Base-by-base conservation (phyloP, 1,140 invertebrate species). In the Coenobita brevimanus region DNA sequence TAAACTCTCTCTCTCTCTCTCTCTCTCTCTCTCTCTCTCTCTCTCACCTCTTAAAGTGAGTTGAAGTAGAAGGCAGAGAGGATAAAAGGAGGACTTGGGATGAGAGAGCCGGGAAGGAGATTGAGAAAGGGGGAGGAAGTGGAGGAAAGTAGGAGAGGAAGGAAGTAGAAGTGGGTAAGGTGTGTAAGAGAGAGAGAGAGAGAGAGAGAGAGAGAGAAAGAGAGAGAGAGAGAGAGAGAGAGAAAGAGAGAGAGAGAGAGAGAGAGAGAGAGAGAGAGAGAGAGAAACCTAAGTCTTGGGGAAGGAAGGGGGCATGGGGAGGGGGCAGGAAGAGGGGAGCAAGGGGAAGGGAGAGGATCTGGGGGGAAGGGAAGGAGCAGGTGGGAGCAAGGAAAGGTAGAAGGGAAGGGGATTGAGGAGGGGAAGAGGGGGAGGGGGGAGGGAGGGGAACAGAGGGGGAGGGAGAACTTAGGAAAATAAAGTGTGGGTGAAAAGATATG, bases 251-350 rank as follows among this genome's bases (percentile, higher is more conserved):
- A 33, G 30, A 17, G 0, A 57, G 46, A n/a, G 2, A 79, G n/a
- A 30, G 76, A 60, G n/a, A 46, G 76, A 27, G 30, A 30, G 46
- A 79, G n/a, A 79, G 76, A 79, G 71, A 36, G 33, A 1, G 71
- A 13, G 2, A 67, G 24, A 27, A 33, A 67, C 33, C 3, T 69
- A 69, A 27, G 13, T 69, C 3, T 69, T 6, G n/a, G 41, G n/a
- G 36, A 41, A 21, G 24, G 76, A 54, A 36, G 24, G 41, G 10
- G 69, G 33, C 21, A 38, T 15, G 33, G 69, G 33, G 69, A 73
- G 69, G 33, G 69, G 33, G 69, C 8, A 10, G 33, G 69, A 27
- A 10, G 33, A 33, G 33, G 69, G 10, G 69, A 38, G 24, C 30
- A 10, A 73, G 69, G 33, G 69, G 10, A 33, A 73, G 64, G 27